Evolutionary conservation across 1,140 invertebrate species (phyloP).

Genomic region (Adelges cooleyi): DNA sequence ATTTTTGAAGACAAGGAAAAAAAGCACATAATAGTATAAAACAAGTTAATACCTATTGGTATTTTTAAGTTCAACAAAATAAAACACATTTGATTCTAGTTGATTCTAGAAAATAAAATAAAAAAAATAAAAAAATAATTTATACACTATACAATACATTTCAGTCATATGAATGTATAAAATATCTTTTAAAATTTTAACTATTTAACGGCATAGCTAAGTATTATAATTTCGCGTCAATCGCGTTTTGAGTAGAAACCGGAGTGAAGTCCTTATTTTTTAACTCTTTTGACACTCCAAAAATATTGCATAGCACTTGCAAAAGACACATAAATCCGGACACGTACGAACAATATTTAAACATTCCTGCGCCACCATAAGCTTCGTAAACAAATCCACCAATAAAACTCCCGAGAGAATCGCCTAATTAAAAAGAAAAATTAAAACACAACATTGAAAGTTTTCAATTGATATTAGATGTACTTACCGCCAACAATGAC

Average conservation of each 20-base stretch:
- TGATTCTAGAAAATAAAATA: background rate
- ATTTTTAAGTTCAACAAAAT: too few species aligned
- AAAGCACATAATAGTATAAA: too few species aligned
- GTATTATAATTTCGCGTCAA: background rate
- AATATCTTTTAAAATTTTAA: background rate
- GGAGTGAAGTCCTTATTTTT: background rate
- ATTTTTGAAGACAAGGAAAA: too few species aligned
- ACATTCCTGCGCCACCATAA: conserved; percentile 43
- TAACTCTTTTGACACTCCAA: background rate
- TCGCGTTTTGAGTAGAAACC: background rate
- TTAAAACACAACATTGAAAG: background rate
- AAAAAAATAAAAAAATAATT: background rate
- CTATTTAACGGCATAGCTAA: background rate
- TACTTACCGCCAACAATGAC: conserved; percentile 62
- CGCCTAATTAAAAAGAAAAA: conserved; percentile 40
- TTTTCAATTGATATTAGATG: background rate
- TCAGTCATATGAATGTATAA: background rate
- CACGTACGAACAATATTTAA: background rate
- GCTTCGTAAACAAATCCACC: conserved; percentile 54
- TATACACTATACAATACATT: background rate
- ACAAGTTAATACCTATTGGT: too few species aligned
- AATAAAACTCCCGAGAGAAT: conserved; percentile 60
- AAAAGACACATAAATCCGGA: background rate
- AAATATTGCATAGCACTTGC: background rate
- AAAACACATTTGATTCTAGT: background rate